Evolutionary conservation across 2,888 invertebrate genomes (phyloP).

Genomic region (Apotomis turbidana): DNA sequence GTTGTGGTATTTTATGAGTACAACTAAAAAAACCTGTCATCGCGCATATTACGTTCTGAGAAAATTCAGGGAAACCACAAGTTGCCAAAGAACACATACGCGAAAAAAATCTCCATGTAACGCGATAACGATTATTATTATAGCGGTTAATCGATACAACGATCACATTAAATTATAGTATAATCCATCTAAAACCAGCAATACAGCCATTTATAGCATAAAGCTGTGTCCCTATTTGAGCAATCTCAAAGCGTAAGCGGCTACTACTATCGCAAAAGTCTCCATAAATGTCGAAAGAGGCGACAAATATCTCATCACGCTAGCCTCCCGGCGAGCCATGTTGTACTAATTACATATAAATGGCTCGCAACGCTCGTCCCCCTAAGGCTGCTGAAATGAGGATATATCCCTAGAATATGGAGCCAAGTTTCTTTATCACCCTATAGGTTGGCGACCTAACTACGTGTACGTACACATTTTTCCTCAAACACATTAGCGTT

Average conservation of each 20-base stretch:
- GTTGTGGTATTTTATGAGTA: slow-evolving; percentile 46
- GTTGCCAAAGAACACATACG: slow-evolving; percentile 46
- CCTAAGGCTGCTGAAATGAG: not conserved
- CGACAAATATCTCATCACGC: too few species aligned
- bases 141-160: slow-evolving; percentile 17
- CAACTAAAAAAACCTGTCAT: slow-evolving; percentile 48
- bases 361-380: too few species aligned
- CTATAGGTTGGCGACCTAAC: not conserved
- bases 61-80: slow-evolving; percentile 55
- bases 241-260: too few species aligned
- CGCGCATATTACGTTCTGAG: slow-evolving; percentile 50
- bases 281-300: too few species aligned
- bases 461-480: slow-evolving; percentile 9
- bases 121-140: slow-evolving; percentile 23
- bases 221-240: not conserved
- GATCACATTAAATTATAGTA: slow-evolving; percentile 14
- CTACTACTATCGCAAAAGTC: too few species aligned
- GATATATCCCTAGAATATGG: not conserved
- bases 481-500: slow-evolving; percentile 33
- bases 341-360: too few species aligned
- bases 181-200: not conserved
- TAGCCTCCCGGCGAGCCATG: too few species aligned
- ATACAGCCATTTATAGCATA: not conserved
- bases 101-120: not conserved
- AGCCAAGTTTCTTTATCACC: not conserved